phyloP scores from a whole-genome alignment of 2,797 vertebrate genomes.

The Acipenser ruthenus region DNA sequence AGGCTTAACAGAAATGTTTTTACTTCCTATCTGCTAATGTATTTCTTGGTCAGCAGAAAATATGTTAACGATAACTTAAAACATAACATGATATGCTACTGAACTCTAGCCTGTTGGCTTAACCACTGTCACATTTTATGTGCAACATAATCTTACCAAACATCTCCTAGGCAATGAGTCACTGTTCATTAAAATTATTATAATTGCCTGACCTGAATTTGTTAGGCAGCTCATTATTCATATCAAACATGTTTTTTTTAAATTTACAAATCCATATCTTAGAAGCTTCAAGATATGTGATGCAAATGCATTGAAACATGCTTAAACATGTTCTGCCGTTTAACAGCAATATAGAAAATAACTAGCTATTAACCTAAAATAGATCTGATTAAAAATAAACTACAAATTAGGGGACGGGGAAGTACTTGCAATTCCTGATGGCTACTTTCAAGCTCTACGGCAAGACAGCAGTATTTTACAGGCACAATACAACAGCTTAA shows the following conservation, averaged over 20 bases:
- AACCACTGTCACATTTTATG: neutral
- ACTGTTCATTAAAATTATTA: neutral
- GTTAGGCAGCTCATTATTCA: neutral
- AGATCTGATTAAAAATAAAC: constrained; percentile 16
- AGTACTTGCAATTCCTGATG: constrained; percentile 15
- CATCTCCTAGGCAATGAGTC: neutral
- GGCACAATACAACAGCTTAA: constrained; percentile 10
- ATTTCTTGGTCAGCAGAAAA: too few relatives aligned
- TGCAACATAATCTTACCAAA: neutral
- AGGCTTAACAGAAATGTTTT: too few relatives aligned
- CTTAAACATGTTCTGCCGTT: neutral
- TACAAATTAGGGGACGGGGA: constrained; percentile 16
- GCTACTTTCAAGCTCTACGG: constrained; percentile 13
- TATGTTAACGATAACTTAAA: too few relatives aligned
- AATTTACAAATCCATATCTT: neutral
- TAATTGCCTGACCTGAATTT: neutral
- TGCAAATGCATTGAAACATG: constrained; percentile 17
- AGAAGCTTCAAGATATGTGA: constrained; percentile 11
- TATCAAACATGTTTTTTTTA: neutral
- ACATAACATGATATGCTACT: too few relatives aligned
- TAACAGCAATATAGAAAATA: constrained; percentile 1
- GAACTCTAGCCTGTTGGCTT: too few relatives aligned
- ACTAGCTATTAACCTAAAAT: constrained; percentile 5
- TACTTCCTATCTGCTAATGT: too few relatives aligned
- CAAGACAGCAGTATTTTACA: constrained; percentile 16